Conservation (phyloP, 2,797 vertebrate genomes). For the Helostoma temminkii region DNA sequence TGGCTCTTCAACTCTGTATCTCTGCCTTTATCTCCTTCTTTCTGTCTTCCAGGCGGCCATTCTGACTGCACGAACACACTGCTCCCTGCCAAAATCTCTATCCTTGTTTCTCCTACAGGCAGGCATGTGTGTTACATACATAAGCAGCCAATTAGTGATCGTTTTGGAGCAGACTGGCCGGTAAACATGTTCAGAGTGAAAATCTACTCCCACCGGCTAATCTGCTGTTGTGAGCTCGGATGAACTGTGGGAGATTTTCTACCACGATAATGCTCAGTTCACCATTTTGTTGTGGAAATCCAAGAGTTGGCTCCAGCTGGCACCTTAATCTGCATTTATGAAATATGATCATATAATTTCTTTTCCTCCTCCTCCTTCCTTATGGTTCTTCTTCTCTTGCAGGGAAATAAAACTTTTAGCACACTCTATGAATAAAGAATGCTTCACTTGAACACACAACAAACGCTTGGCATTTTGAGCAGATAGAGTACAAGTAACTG, state of each 20-base stretch:
- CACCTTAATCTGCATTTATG: conserved; percentile 67
- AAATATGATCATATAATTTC: conserved; percentile 53
- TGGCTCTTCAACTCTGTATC: conserved; percentile 24
- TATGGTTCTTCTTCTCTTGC: conserved; percentile 46
- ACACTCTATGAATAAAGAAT: conserved; percentile 72
- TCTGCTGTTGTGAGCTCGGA: conserved; percentile 38
- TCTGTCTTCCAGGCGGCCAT: conserved; percentile 9
- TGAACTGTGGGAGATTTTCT: conserved; percentile 50
- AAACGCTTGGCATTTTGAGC: conserved; percentile 40
- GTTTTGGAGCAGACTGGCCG: conserved; percentile 48
- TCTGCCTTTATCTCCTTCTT: conserved; percentile 23
- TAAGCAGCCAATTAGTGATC: conserved; percentile 57
- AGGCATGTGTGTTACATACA: conserved; percentile 46
- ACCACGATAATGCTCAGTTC: conserved; percentile 49
- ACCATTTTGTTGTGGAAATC: conserved; percentile 44
- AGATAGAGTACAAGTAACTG: conserved; percentile 40
- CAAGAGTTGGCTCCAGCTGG: conserved; percentile 58
- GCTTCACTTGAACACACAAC: conserved; percentile 58
- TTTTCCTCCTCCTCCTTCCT: conserved; percentile 7
- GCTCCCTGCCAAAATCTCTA: conserved; percentile 9
- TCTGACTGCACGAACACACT: not conserved
- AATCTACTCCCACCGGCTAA: conserved; percentile 52
- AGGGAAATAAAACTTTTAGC: conserved; percentile 76
- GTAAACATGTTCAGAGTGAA: conserved; percentile 49
- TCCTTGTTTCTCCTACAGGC: conserved; percentile 21